Percentiles rank a stretch among this genome's conserved stretches.
phyloP scores from a whole-genome alignment of 2,797 vertebrate species.

The Spea hammondii region DNA sequence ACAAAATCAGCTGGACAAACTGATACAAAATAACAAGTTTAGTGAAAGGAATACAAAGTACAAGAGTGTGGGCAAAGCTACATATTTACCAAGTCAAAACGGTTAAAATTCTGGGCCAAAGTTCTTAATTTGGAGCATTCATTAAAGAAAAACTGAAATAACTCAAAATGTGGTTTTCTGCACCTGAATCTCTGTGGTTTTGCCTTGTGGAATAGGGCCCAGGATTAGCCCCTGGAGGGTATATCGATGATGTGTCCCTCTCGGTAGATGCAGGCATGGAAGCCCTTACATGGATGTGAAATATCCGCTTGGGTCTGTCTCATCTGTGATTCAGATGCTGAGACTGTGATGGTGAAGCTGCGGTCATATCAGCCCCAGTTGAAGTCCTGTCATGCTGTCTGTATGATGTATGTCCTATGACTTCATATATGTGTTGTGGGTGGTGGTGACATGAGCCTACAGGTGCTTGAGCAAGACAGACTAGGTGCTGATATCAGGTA shows the following conservation, averaged over 20 bases:
- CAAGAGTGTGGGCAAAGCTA: no score
- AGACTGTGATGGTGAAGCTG: slow-evolving; percentile 13
- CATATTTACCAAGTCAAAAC: no score
- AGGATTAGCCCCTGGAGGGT: not conserved
- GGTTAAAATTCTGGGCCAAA: no score
- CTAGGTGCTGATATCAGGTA: not conserved
- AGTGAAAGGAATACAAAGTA: no score
- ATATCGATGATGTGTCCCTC: not conserved
- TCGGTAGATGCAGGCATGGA: not conserved
- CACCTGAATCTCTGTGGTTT: no score
- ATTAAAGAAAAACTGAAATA: no score
- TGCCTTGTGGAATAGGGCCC: no score
- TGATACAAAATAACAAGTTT: no score
- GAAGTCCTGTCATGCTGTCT: not conserved
- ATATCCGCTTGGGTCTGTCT: slow-evolving; percentile 2
- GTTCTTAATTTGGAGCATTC: no score
- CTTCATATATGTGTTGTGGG: not conserved
- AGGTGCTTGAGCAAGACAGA: not conserved
- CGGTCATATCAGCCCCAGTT: not conserved
- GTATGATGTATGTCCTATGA: not conserved
- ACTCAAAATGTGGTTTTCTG: no score
- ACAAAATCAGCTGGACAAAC: no score
- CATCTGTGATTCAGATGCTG: slow-evolving; percentile 22
- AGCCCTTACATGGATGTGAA: slow-evolving; percentile 21
- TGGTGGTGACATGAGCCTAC: not conserved